Evolutionary conservation across 2,797 vertebrate genomes (phyloP), one percentile per base, ranked within the genome.

Genomic region (Carapus acus): DNA sequence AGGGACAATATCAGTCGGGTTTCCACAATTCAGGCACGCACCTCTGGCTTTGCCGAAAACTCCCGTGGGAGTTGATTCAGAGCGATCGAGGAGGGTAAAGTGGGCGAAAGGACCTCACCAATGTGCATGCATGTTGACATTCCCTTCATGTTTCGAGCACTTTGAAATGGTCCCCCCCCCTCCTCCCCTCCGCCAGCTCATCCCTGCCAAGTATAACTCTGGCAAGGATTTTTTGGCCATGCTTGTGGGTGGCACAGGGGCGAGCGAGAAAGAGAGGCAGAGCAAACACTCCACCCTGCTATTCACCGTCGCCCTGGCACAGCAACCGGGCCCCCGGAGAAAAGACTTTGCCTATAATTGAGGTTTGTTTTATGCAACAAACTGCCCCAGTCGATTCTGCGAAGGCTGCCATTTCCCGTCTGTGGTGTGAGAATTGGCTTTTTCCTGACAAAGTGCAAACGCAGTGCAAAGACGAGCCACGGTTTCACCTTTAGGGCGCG

Each of bases 291-390:
- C 83, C 84, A 87, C 86, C 85, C 86, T 83, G 78, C 73, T 66
- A 78, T 79, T 79, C 71, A 13, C 67, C 54, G 50, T 40, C 23
- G 59, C 62, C 64, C 63, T 59, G 41, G 62, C 60, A 65, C 59
- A 47, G 45, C 68, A 74, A 78, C 73, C 71, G 62, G 67, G 70
- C 62, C 80, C 78, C 77, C 19, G 74, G 76, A 83, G 75, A 55
- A 68, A 78, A 65, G 67, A 67, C 71, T 77, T 74, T 81, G 81
- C 81, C 85, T 87, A 54, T 88, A 88, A 87, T 89, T 88, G 73
- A 80, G 76, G 71, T 57, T 66, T 73, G 58, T 75, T 79, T 77
- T 65, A 83, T 68, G 67, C 48, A 78, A 80, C 73, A 83, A 81
- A 76, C 80, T 71, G 71, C 62, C 74, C 40, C 16, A n/a, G 55